phyloP scores from a whole-genome alignment of 2,888 invertebrate species.

The Tenthredo mesomela region DNA sequence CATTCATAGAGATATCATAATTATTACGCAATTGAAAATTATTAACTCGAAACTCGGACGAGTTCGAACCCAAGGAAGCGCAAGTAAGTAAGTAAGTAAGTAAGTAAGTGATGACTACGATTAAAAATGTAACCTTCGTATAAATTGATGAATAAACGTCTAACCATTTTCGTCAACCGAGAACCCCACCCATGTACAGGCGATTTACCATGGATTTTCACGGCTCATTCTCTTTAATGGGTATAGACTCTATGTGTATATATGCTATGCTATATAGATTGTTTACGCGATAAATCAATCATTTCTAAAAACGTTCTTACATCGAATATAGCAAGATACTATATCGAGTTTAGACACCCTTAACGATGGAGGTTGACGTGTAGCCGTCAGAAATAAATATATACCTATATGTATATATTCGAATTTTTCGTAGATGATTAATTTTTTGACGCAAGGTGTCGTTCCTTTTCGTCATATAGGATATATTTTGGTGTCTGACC shows the following conservation, averaged over 20 bases:
- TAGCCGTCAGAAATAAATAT: not conserved
- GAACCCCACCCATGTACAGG: too few species aligned
- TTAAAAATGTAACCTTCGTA: constrained; percentile 1
- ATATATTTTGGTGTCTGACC: too few species aligned
- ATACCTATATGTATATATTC: too few species aligned
- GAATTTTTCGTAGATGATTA: too few species aligned
- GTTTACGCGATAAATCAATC: constrained; percentile 18
- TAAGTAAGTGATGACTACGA: not conserved
- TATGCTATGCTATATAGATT: not conserved
- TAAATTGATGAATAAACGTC: not conserved
- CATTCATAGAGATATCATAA: not conserved
- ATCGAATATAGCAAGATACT: not conserved
- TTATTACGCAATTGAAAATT: constrained; percentile 3
- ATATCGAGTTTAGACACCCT: not conserved
- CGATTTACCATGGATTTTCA: not conserved
- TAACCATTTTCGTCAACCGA: not conserved
- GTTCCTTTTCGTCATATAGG: too few species aligned
- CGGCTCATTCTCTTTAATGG: not conserved
- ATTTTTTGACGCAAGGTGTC: too few species aligned
- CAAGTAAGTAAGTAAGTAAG: not conserved
- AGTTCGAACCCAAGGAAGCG: not conserved
- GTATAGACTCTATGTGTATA: not conserved
- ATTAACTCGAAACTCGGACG: not conserved
- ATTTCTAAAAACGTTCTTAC: not conserved
- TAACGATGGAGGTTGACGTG: not conserved